Conservation (phyloP, 2,888 invertebrate genomes). For the Augiades crinisus region DNA sequence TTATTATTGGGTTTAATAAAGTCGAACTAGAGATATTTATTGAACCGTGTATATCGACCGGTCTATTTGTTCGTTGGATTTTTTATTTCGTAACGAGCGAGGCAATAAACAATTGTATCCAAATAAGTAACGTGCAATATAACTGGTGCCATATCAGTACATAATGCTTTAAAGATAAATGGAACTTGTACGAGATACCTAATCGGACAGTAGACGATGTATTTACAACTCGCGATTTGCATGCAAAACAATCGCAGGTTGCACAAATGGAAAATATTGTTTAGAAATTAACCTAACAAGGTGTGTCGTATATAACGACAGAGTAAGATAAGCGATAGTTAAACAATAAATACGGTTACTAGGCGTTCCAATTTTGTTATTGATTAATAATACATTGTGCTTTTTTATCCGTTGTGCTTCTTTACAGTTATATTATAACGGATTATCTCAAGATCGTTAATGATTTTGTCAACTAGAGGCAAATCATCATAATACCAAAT, state of each 20-base stretch:
- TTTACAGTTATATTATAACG: too few species aligned
- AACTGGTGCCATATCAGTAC: conserved; percentile 43
- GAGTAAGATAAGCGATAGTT: conserved; percentile 59
- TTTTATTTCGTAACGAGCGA: conserved; percentile 19
- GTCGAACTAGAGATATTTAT: neutral
- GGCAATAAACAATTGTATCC: conserved; percentile 33
- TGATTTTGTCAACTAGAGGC: too few species aligned
- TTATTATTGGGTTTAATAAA: neutral
- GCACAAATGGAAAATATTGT: conserved; percentile 60
- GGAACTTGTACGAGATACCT: conserved; percentile 58
- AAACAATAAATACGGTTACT: conserved; percentile 67
- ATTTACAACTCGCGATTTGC: conserved; percentile 64
- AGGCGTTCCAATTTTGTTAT: conserved; percentile 60
- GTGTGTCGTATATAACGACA: conserved; percentile 54
- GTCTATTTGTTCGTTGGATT: too few species aligned
- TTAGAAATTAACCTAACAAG: conserved; percentile 67
- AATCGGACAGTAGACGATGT: conserved; percentile 54
- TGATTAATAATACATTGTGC: too few species aligned
- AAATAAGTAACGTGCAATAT: conserved; percentile 42
- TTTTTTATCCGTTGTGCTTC: too few species aligned
- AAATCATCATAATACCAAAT: too few species aligned
- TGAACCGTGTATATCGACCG: neutral
- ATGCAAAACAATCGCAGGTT: conserved; percentile 62
- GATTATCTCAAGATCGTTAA: too few species aligned
- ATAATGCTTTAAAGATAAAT: conserved; percentile 50